Conservation (phyloP, 2,113 vertebrate genomes). For the Anolis sagrei region DNA sequence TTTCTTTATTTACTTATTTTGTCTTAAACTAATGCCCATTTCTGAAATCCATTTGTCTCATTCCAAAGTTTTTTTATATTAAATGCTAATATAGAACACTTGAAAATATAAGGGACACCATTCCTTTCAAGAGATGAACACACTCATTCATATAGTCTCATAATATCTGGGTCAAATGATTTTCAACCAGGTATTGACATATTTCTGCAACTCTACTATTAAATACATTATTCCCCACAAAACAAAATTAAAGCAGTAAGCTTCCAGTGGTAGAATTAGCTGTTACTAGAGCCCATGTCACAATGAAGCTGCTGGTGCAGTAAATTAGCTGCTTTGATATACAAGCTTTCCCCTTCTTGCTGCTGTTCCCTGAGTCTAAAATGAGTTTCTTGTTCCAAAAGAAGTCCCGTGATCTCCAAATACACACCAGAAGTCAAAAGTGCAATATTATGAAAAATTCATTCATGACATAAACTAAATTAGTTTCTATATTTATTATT, state of each 20-base stretch:
- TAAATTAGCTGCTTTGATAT: slow-evolving; percentile 28
- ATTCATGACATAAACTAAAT: neutral
- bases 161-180: no score
- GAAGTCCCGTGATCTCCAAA: neutral
- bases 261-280: slow-evolving; percentile 1
- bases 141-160: neutral
- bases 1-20: neutral
- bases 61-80: neutral
- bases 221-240: neutral
- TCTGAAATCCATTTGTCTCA: neutral
- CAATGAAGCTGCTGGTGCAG: neutral
- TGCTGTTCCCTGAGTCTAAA: neutral
- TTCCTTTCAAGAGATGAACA: neutral
- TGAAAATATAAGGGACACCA: neutral
- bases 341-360: neutral
- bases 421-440: neutral
- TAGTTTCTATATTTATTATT: neutral
- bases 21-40: neutral
- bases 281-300: neutral
- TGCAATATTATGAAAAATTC: neutral
- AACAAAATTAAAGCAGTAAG: slow-evolving; percentile 9
- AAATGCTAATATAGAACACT: neutral
- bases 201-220: neutral
- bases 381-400: neutral
- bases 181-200: no score